Evolutionary conservation across 1,140 invertebrate genomes (phyloP).

Genomic region (Euura lappo): DNA sequence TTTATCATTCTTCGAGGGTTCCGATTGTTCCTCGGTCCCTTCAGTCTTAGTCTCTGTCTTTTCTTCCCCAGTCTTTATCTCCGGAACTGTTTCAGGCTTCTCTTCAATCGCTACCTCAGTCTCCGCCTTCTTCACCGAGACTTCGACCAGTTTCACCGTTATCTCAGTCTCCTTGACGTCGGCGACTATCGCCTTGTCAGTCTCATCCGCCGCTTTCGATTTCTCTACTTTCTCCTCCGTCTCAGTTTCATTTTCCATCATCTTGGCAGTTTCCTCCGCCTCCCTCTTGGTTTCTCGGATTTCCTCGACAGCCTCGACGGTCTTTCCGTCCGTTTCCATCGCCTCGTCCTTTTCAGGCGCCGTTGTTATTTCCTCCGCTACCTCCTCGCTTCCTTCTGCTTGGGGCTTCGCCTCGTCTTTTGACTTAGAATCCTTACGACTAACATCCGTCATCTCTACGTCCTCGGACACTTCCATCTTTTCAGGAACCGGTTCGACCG

Average conservation of each 20-base stretch:
- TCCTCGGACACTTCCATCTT: conserved; percentile 50
- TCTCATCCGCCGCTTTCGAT: conserved; percentile 4
- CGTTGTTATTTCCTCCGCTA: conserved; percentile 14
- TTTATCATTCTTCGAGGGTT: conserved; percentile 9
- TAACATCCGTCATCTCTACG: conserved; percentile 35
- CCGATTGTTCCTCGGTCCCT: conserved; percentile 2
- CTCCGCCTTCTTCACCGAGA: not conserved
- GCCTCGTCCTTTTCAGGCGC: conserved; percentile 9
- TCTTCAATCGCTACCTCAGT: not conserved
- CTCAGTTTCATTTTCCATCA: not conserved
- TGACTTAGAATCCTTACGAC: conserved; percentile 28
- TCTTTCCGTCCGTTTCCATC: conserved; percentile 1
- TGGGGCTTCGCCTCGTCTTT: conserved; percentile 15
- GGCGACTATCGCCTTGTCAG: conserved; percentile 12
- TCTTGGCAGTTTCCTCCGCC: not conserved
- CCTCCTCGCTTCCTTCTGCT: conserved; percentile 16
- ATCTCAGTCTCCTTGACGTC: not conserved
- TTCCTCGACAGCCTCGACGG: not conserved
- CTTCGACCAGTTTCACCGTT: not conserved
- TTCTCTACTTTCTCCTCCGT: not conserved
- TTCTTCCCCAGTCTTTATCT: no score
- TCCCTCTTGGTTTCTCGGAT: not conserved
- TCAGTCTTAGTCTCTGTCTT: conserved; percentile 27
- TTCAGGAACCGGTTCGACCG: conserved; percentile 33
- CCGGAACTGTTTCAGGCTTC: not conserved